Conservation (phyloP, 53 echinoderm and acorn worm genomes). For the Stichopus horrens region DNA sequence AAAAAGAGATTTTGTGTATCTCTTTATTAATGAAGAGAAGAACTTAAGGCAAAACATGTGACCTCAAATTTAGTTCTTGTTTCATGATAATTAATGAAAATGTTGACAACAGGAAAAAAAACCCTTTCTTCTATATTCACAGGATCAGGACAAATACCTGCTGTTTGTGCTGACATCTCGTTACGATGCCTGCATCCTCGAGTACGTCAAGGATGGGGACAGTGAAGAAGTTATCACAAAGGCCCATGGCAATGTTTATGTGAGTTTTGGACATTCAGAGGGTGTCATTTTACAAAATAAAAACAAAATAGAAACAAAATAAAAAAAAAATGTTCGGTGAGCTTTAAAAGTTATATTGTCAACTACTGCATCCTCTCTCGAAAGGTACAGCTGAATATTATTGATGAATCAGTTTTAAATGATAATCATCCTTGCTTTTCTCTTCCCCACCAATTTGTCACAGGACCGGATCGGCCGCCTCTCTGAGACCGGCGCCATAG, state of each 20-base stretch:
- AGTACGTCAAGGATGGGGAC: conserved; percentile 85
- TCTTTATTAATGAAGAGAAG: neutral
- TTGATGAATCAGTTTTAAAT: neutral
- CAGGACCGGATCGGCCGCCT: conserved; percentile 93
- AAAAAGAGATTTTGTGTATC: neutral
- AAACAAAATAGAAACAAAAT: no score
- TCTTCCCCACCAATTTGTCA: neutral
- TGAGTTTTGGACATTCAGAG: conserved; percentile 16
- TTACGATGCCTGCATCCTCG: conserved; percentile 95
- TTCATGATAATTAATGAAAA: neutral
- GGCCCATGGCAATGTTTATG: conserved; percentile 95
- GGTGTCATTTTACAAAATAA: neutral
- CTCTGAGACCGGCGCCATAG: conserved; percentile 94
- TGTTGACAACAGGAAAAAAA: neutral
- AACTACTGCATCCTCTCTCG: no score
- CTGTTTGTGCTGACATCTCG: conserved; percentile 86
- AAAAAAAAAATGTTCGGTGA: neutral
- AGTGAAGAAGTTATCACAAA: conserved; percentile 85
- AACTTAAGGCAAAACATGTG: no score
- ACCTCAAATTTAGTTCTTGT: no score
- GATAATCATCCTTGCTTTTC: neutral
- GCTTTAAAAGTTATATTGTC: neutral
- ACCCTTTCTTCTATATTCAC: neutral
- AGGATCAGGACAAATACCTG: conserved; percentile 72
- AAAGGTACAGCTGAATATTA: neutral